Evolutionary conservation across 2,797 vertebrate genomes (phyloP).

Genomic region (Poeciliopsis gracilis): DNA sequence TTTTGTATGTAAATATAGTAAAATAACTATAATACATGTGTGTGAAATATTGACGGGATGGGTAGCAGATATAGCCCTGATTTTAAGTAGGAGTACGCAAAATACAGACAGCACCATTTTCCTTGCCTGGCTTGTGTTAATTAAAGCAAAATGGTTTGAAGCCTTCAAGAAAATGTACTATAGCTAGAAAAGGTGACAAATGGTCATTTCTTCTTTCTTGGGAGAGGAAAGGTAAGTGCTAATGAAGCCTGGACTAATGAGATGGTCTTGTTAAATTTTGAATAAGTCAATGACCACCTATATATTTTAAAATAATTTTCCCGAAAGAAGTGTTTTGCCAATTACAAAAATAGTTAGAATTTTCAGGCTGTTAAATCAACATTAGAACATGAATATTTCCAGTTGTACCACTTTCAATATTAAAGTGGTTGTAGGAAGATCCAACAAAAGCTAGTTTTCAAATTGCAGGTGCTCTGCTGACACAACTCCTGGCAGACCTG

Average conservation of each 20-base stretch:
- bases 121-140: background rate
- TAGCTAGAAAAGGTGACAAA: background rate
- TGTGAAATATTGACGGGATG: background rate
- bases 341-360: background rate
- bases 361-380: background rate
- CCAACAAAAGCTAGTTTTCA: background rate
- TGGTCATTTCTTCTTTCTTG: background rate
- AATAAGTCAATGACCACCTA: background rate
- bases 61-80: background rate
- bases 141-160: background rate
- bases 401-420: background rate
- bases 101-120: background rate
- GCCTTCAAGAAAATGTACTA: background rate
- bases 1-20: background rate
- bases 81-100: background rate
- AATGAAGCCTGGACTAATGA: background rate
- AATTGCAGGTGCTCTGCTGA: background rate
- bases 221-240: background rate
- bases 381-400: background rate
- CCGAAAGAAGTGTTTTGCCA: background rate
- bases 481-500: background rate
- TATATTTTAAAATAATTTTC: background rate
- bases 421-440: background rate
- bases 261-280: constrained; percentile 3
- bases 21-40: background rate